phyloP scores from a whole-genome alignment of 2,888 invertebrate species.

The Sipha maydis region DNA sequence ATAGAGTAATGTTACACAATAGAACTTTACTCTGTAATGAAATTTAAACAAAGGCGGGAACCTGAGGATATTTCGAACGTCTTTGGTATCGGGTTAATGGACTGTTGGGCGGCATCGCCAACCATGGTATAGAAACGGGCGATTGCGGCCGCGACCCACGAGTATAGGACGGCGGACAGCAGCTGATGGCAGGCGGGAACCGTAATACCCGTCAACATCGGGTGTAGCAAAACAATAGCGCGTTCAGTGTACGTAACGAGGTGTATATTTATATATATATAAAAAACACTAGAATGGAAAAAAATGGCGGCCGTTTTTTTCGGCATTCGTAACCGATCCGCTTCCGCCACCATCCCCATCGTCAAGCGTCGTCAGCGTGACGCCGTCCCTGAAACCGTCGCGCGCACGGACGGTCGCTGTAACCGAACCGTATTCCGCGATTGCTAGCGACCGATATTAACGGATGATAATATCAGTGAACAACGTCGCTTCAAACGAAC shows the following conservation, averaged over 20 bases:
- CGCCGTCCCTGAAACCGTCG: slow-evolving; percentile 34
- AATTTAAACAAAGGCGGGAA: background rate
- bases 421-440: background rate
- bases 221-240: slow-evolving; percentile 1
- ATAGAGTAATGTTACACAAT: no score
- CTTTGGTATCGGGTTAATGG: background rate
- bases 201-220: background rate
- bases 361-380: slow-evolving; percentile 23
- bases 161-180: background rate
- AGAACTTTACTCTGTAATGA: no score
- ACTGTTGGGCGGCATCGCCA: background rate
- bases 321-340: slow-evolving; percentile 18
- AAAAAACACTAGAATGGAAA: slow-evolving; percentile 19
- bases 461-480: no score
- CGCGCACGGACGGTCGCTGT: slow-evolving; percentile 12
- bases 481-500: no score
- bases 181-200: slow-evolving; percentile 18
- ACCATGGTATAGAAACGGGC: background rate
- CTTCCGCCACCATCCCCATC: background rate
- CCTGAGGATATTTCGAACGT: background rate
- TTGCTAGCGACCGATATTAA: no score
- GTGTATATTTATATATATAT: background rate
- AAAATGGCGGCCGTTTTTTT: slow-evolving; percentile 57
- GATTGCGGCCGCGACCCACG: background rate
- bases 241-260: background rate